A percentile compares a stretch with the other conserved stretches of the same genome.
phyloP scores from a whole-genome alignment of 2,888 invertebrate species.

The Octonoba sinensis region DNA sequence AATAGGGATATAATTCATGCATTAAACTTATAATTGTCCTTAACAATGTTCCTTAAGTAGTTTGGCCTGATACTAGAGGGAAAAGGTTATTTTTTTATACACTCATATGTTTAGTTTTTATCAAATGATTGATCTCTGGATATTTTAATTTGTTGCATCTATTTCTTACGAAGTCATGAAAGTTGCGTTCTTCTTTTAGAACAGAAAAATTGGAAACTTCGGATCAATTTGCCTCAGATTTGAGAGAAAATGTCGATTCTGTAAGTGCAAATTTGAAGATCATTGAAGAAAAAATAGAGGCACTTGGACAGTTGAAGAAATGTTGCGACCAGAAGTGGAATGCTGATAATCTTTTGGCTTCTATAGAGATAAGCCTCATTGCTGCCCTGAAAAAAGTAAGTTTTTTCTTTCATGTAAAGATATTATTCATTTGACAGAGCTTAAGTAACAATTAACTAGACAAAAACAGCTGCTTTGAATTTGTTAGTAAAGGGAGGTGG shows the following conservation, averaged over 20 bases:
- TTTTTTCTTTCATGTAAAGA: background rate
- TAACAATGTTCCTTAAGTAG: too few species aligned
- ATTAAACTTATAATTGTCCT: too few species aligned
- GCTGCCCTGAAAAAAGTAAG: conserved; percentile 44
- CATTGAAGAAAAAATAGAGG: conserved; percentile 24
- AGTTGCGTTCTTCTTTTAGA: too few species aligned
- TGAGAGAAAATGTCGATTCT: background rate
- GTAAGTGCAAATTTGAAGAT: conserved; percentile 27
- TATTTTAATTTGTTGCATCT: too few species aligned
- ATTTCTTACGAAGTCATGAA: too few species aligned
- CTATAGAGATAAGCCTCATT: conserved; percentile 32
- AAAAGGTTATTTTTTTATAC: too few species aligned
- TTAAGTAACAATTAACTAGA: background rate
- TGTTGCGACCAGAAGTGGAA: conserved; percentile 41
- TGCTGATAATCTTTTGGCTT: conserved; percentile 15
- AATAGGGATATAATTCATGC: too few species aligned
- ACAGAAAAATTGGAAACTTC: too few species aligned
- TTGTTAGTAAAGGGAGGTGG: too few species aligned
- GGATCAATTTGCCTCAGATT: too few species aligned
- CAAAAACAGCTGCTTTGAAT: too few species aligned
- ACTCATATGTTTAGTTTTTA: background rate
- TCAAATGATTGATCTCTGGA: background rate
- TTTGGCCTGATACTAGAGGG: too few species aligned
- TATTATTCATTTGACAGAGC: background rate
- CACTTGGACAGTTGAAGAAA: conserved; percentile 7